Base-by-base conservation (phyloP, 1,140 invertebrate species). In the Leptinotarsa undecemlineata region DNA sequence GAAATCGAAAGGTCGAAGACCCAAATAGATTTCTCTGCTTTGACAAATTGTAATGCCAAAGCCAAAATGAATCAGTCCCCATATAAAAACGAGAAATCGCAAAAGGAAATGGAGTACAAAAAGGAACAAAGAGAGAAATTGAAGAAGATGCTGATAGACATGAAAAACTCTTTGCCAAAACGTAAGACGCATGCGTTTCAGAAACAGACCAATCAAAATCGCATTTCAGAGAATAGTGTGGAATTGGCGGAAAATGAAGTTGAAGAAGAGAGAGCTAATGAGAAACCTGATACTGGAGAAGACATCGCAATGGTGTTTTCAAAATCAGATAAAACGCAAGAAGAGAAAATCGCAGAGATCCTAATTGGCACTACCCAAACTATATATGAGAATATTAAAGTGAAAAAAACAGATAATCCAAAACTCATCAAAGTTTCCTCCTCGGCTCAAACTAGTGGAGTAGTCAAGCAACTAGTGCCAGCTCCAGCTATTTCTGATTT, bases 131-230 rank as follows among this genome's bases (percentile, higher is more conserved):
- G 85, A 74, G 81, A 83, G 48, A 88, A 87, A 82, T 80, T 91
- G 23, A 90, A 88, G 75, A 89, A 90, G 79, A 89, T 90, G 87
- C 77, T 91, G 73, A 90, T 90, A 78, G 89, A 91, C 81, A 90
- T 91, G 89, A 90, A 91, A 79, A 88, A 90, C 81, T 90, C 89
- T n/a, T 78, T 91, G 75, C 88, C 90, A 3, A 90, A 90, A 80
- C 79, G 86, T 48, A 82, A 82, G 68, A 74, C 76, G 15, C 74
- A 82, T 69, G 75, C 79, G 33, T 63, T 75, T 11, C 72, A 68
- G 61, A 81, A 80, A 69, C 76, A 80, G 48, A 83, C 81, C 60
- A 66, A 81, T 13, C 63, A 73, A 5, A 82, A 82, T 68, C 82
- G 85, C 75, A 81, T 78, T 23, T 67, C 77, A 4, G 81, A 83